Base-by-base conservation (phyloP, 92 coral and sea anemone species). In the Palythoa caribaeorum region DNA sequence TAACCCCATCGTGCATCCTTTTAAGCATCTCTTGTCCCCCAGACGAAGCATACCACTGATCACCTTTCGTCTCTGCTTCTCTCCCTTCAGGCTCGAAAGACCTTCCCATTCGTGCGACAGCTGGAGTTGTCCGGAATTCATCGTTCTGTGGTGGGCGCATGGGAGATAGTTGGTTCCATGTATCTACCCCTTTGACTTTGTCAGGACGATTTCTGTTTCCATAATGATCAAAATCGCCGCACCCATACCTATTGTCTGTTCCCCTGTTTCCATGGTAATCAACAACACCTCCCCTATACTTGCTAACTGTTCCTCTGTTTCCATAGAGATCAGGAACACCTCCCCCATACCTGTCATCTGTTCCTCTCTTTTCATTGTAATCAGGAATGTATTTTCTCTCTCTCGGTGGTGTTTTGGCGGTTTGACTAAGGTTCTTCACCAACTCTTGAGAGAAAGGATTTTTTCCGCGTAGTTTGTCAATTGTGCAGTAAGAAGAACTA, bases 21-120 rank as follows among this genome's bases (percentile, higher is more conserved):
- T 60, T 83, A 5, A 91, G 89, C 1, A 9, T 80, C 1, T 86
- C 77, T 53, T 88, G 85, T 0, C 93, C 93, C 3, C 13, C 55
- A 3, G 79, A 10, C 16, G 57, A 55, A 63, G 78, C 47, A 48
- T 91, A 91, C 93, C 93, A 91, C 84, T 90, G 93, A 8, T 60
- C 74, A 53, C 1, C 28, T 50, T 13, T 48, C 4, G 76, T 66
- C 44, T 78, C 83, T 11, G 52, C 44, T 1, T 50, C 83, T 15
- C 69, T 57, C 5, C 35, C 36, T 36, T 28, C 71, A 14, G 21
- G 36, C 35, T 39, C 83, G 36, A 13, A 38, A 8, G 0, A 0
- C 53, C 37, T 57, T 38, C 69, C 44, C 36, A 17, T 57, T 5
- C 47, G 48, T 37, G 71, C 51, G 1, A 17, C 47, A 17, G 36